Percentiles rank a stretch among this genome's conserved stretches.
Evolutionary conservation across 2,888 invertebrate species (phyloP).

Genomic region (Ennomos fuscantarius): DNA sequence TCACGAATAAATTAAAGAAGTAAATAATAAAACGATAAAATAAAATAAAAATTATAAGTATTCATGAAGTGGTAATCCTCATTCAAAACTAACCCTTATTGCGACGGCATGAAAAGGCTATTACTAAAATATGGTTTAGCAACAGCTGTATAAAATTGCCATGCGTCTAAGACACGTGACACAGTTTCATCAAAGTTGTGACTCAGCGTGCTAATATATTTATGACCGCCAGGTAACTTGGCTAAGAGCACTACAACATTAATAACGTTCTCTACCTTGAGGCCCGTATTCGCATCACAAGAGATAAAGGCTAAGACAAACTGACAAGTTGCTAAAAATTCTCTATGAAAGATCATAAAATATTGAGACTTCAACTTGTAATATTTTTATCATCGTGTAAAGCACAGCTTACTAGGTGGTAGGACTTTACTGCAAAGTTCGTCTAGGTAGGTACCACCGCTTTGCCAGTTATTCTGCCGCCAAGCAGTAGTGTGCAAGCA

Average conservation of each 20-base stretch:
- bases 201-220: constrained; percentile 59
- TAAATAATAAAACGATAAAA: too few relatives aligned
- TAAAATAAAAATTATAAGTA: too few relatives aligned
- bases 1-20: too few relatives aligned
- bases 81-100: constrained; percentile 7
- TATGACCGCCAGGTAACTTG: constrained; percentile 62
- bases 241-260: constrained; percentile 62
- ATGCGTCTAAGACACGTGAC: constrained; percentile 38
- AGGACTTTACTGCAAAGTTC: too few relatives aligned
- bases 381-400: too few relatives aligned
- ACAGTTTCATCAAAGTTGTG: constrained; percentile 56
- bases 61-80: background rate
- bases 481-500: too few relatives aligned
- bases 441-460: too few relatives aligned
- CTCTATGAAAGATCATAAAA: too few relatives aligned
- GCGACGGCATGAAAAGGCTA: background rate
- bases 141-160: constrained; percentile 12
- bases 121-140: constrained; percentile 6
- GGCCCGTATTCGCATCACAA: constrained; percentile 28
- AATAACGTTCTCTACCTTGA: constrained; percentile 62
- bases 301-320: background rate
- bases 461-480: too few relatives aligned
- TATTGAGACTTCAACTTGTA: too few relatives aligned
- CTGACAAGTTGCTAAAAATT: too few relatives aligned
- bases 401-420: too few relatives aligned